Percentiles rank a stretch among this genome's conserved stretches.
These are phyloP conservation scores for Ceratoteleas bidentatus DNA, from an alignment of 1,140 invertebrate species.

Conservation along the genomic window DNA sequence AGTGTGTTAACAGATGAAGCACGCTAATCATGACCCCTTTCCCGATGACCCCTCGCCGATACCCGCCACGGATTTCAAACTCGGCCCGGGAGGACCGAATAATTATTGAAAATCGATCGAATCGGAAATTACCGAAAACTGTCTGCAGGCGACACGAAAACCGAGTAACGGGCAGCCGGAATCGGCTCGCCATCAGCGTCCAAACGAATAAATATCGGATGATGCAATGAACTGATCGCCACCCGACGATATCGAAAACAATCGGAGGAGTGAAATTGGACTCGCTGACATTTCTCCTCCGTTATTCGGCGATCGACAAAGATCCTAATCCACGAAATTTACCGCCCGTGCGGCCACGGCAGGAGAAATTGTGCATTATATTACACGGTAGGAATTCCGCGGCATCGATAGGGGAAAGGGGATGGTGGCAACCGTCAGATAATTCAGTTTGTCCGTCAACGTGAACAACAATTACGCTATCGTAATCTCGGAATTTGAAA, in stretches of 20 bases:
- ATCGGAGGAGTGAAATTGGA: conserved; percentile 36
- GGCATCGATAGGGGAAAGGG: background rate
- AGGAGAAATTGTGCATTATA: conserved; percentile 25
- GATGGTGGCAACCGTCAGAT: conserved; percentile 2
- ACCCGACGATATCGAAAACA: conserved; percentile 8
- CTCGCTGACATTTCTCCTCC: conserved; percentile 32
- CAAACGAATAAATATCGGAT: conserved; percentile 26
- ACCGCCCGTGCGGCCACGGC: conserved; percentile 22
- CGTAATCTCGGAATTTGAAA: conserved; percentile 47
- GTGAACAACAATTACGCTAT: conserved; percentile 58
- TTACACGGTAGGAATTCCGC: conserved; percentile 19
- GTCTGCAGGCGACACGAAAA: conserved; percentile 16
- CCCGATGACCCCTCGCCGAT: conserved; percentile 69
- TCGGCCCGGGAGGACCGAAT: conserved; percentile 39
- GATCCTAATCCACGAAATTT: conserved; percentile 46
- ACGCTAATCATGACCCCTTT: conserved; percentile 74
- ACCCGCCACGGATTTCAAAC: conserved; percentile 54
- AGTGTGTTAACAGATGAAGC: conserved; percentile 69
- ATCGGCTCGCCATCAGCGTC: background rate
- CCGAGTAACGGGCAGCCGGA: conserved; percentile 15
- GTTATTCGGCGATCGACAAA: conserved; percentile 36
- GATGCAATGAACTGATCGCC: conserved; percentile 23
- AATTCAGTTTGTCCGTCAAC: conserved; percentile 42
- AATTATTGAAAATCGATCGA: conserved; percentile 46
- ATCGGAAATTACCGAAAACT: conserved; percentile 47